Evolutionary conservation across 2,888 invertebrate species (phyloP).

Genomic region (Alentia gelatinosa): DNA sequence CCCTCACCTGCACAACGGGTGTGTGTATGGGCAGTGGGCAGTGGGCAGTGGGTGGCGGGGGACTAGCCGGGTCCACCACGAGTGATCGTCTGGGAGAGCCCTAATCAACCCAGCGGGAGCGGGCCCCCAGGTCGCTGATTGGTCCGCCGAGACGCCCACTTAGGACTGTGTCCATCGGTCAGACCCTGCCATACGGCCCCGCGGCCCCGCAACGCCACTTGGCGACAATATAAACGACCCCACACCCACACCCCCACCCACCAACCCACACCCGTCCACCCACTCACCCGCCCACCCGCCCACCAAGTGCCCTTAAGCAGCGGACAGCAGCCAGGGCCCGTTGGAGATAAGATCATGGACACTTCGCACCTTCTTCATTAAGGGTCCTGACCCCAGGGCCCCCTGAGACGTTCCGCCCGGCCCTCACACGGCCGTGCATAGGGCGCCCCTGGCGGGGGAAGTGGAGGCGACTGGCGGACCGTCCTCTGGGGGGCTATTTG

Average conservation of each 20-base stretch:
- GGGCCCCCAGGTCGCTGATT: neutral
- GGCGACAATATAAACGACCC: no score
- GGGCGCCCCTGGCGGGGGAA: neutral
- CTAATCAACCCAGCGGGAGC: conserved; percentile 19
- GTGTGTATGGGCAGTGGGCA: no score
- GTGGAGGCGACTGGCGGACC: neutral
- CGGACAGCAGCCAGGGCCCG: neutral
- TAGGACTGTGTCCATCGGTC: neutral
- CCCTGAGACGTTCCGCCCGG: neutral
- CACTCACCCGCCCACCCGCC: neutral
- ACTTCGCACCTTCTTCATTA: conserved; percentile 39
- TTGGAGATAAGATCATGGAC: conserved; percentile 16
- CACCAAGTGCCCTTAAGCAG: neutral
- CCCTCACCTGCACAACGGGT: no score
- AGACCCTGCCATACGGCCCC: neutral
- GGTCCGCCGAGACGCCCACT: conserved; percentile 11
- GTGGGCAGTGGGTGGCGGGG: no score
- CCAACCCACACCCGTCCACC: neutral
- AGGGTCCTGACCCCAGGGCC: neutral
- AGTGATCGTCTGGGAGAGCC: neutral
- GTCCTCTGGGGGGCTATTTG: conserved; percentile 2
- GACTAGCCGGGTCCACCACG: no score
- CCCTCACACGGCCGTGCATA: neutral
- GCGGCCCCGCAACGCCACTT: no score
- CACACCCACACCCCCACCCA: neutral